Evolutionary conservation across 2,113 vertebrate genomes (phyloP), one percentile per base, ranked within the genome.

Genomic region (Hippocampus comes): DNA sequence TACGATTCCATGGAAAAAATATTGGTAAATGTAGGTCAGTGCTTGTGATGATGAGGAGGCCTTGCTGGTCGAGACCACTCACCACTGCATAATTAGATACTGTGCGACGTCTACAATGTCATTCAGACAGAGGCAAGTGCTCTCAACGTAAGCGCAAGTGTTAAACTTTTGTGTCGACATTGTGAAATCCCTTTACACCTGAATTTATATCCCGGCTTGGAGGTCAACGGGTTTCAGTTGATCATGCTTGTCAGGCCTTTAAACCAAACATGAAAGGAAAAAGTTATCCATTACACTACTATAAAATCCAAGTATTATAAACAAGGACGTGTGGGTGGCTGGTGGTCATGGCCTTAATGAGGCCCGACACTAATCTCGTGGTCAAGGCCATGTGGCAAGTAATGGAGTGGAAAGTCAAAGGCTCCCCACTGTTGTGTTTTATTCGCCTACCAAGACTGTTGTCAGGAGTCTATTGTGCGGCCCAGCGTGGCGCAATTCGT

Each of bases 291-390:
- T 63, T 68, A 67, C 66, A 63, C 38, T 17, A 49, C 74, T 78
- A 67, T 74, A 65, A 55, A 53, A 74, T 77, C 59, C 77, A 65
- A 68, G 71, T 30, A 63, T 64, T 17, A 9, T 20, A 70, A 67
- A 42, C 20, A 61, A 74, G 75, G 66, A 70, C 63, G 63, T 25
- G 17, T 17, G 18, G 60, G 53, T 57, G 61, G 59, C 20, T 2
- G 66, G 25, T 61, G 63, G 23, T 25, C 14, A 23, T 25, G 34
- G 5, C 34, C 86, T 79, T 89, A 90, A 91, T 88, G 55, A 69
- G 71, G 63, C 63, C 76, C 72, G 84, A 73, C 84, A 77, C 74
- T 87, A 83, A 89, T 87, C 86, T 78, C 61, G 73, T 76, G 81
- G 69, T 78, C 30, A 72, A 57, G 63, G 77, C 64, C 68, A 76